These are phyloP conservation scores for Ptilodon capucinus DNA, from an alignment of 2,888 invertebrate genomes.

Conservation along the genomic window DNA sequence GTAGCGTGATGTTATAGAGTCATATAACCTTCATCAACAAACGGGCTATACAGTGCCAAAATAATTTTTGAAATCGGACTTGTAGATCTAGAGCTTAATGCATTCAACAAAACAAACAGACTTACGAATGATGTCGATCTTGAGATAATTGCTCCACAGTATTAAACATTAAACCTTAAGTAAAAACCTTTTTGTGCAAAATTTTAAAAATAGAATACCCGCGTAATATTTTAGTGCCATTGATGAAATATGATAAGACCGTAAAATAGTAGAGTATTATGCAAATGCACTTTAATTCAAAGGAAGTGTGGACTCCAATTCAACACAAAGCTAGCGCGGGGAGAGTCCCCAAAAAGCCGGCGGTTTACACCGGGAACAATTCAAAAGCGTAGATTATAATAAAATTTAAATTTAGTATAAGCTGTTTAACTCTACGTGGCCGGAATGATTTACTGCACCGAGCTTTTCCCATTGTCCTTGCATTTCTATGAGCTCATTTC, in stretches of 20 bases:
- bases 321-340: constrained; percentile 23
- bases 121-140: no score
- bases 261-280: constrained; percentile 5
- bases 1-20: no score
- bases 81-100: no score
- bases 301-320: constrained; percentile 20
- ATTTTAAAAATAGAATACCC: neutral
- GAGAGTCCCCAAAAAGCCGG: constrained; percentile 37
- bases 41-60: no score
- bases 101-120: no score
- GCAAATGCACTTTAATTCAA: constrained; percentile 25
- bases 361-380: constrained; percentile 32
- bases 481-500: neutral
- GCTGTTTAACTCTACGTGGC: constrained; percentile 44
- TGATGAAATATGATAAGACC: neutral
- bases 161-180: no score
- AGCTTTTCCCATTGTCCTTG: constrained; percentile 26
- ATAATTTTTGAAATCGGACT: no score
- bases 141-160: no score
- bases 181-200: neutral
- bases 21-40: no score
- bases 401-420: constrained; percentile 58
- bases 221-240: neutral
- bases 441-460: constrained; percentile 54
- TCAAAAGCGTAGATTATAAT: constrained; percentile 49